phyloP scores from a whole-genome alignment of 2,888 invertebrate species.

The Ellobium chinense region DNA sequence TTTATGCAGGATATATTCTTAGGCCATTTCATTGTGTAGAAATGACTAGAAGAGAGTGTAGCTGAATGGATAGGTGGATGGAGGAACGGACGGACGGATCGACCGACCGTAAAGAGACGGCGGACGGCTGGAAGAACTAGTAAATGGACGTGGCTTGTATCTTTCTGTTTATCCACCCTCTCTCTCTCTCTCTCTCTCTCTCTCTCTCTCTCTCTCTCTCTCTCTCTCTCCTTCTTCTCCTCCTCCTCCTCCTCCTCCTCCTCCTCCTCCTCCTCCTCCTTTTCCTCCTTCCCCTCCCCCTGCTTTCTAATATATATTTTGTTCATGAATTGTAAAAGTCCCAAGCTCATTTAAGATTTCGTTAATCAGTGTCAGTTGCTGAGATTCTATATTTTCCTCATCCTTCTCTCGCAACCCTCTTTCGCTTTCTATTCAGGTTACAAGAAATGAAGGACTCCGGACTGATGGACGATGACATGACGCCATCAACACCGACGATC shows the following conservation, averaged over 20 bases:
- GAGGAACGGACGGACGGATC: background rate
- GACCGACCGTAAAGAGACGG: too few species aligned
- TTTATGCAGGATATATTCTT: too few species aligned
- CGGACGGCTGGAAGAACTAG: too few species aligned
- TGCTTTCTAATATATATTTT: background rate
- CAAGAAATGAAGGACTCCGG: slow-evolving; percentile 70
- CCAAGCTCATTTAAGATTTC: too few species aligned
- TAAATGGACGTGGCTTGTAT: too few species aligned
- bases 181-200: background rate
- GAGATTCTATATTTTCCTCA: background rate
- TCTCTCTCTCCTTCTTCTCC: background rate
- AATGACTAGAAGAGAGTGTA: too few species aligned
- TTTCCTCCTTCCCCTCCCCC: background rate
- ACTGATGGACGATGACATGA: slow-evolving; percentile 64
- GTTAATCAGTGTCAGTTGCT: too few species aligned
- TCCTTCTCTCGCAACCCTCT: background rate
- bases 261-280: background rate
- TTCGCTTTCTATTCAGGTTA: slow-evolving; percentile 59
- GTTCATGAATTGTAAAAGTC: too few species aligned
- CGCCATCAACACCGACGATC: slow-evolving; percentile 58
- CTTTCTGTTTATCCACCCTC: too few species aligned
- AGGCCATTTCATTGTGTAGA: too few species aligned
- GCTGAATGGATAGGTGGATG: background rate
- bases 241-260: background rate
- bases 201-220: background rate